Evolutionary conservation across 1,140 invertebrate genomes (phyloP), one percentile per base, ranked within the genome.

Genomic region (Dolichoris vasculosae): DNA sequence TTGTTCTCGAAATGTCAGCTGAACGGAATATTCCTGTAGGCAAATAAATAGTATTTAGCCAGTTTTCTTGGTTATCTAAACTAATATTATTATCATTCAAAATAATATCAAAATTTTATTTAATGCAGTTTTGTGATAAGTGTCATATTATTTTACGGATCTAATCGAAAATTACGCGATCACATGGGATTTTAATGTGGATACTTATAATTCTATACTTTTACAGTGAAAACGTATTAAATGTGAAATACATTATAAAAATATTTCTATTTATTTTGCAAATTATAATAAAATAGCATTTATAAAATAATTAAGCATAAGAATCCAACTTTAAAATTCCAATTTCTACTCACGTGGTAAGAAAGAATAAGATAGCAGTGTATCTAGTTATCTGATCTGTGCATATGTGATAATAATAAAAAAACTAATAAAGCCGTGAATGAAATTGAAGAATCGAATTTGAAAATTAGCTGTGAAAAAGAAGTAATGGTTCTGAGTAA

Each of bases 1-100:
- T 94, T 99, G 97, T 94, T 99, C 98, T 93, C 98, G 95, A 94
- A 99, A 99, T 88, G 98, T 99, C 92, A 99, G 94, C 94, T 99
- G 98, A 88, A 98, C 97, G 89, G 97, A 98, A 95, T 98, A 98
- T 96, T 98, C 97, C 97, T 98, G 94, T 88, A 94, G 94, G 84
- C 90, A 91, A 87, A 92, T 63, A 90, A 88, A n/a, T 64, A 64
- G 0, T 87, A 51, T 73, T 88, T 84, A 87, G 78, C 11, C 35
- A 17, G 40, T 32, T 71, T 73, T 67, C 46, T 67, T 69, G 9
- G 11, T 8, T 32, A 20, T 1, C 8, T 17, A 30, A 32, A 67
- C 17, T 9, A 35, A 32, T 26, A 51, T 51, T 26, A 64, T 75
- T 32, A 75, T 71, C n/a, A 23, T 15, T 23, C 38, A 73, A 73